phyloP scores from a whole-genome alignment of 2,113 vertebrate species.

The Corapipo altera region DNA sequence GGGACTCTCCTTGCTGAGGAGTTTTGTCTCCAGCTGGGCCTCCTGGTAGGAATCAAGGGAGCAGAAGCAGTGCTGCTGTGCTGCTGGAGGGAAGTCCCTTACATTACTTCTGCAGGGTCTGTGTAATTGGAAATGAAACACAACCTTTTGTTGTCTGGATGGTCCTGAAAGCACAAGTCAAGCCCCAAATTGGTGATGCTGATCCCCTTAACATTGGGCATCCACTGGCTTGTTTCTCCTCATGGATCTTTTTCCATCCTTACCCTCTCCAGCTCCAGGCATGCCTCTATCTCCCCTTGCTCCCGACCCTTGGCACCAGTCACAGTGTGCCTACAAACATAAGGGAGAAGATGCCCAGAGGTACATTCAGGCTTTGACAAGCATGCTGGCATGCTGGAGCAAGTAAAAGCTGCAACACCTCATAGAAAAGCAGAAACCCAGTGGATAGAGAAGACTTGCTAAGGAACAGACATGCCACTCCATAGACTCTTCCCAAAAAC shows the following conservation, averaged over 20 bases:
- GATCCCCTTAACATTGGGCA: background rate
- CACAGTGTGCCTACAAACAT: accelerated
- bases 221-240: background rate
- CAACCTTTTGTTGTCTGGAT: background rate
- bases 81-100: accelerated
- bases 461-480: background rate
- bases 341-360: background rate
- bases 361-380: background rate
- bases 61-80: background rate
- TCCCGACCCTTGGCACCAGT: background rate
- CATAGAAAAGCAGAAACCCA: background rate
- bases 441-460: background rate
- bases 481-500: background rate
- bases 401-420: background rate
- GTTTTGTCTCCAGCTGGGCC: background rate
- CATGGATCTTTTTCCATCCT: background rate
- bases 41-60: background rate
- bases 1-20: background rate
- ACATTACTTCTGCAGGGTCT: background rate
- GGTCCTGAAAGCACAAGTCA: background rate
- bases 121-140: background rate
- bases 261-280: background rate
- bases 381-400: background rate
- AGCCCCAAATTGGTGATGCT: background rate
- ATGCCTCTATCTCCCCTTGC: background rate